Base-by-base conservation (phyloP, 2,797 vertebrate genomes). In the Acropternis orthonyx region DNA sequence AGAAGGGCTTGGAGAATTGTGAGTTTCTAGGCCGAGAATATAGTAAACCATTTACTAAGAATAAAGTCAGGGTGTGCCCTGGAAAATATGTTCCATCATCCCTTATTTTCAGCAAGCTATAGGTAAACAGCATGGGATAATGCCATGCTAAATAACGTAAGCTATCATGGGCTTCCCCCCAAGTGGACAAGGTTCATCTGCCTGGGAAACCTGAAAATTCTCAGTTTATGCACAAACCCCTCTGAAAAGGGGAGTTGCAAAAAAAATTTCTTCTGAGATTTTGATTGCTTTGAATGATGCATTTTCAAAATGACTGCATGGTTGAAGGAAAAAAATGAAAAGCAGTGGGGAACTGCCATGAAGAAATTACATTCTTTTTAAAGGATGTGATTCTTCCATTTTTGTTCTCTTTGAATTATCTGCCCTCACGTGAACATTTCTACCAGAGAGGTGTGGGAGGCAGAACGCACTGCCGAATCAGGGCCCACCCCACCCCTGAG, bases 241-340 rank as follows among this genome's bases (percentile, higher is more conserved):
- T 71, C 72, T 54, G 67, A 56, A 61, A 80, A 65, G 6, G 18
- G 37, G 19, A 69, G 54, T 27, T 56, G 12, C 13, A 49, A 49
- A 91, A 81, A 72, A 85, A 71, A 23, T 1, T 27, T 75, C 9
- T 65, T 67, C 28, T 15, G 46, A 68, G 39, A 54, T 75, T 67
- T 24, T 66, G 32, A 32, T 74, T 85, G 21, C 78, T 91, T 83
- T 79, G 83, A 91, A 43, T 41, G 37, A 67, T 46, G 28, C 37
- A 5, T 79, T 95, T 95, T 90, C 59, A 67, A 88, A 93, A 86
- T 49, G n/a, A 56, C 28, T 62, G 21, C 54, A n/a, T 54, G 73
- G n/a, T 22, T 79, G 55, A 85, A 90, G 54, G 21, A 5, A 55
- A 59, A 81, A 81, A 86, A 79, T 27, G 66, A 48, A 67, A 59